These are phyloP conservation scores for Drosophila austrosaltans DNA, from an alignment of 2,888 invertebrate species.

Conservation along the genomic window DNA sequence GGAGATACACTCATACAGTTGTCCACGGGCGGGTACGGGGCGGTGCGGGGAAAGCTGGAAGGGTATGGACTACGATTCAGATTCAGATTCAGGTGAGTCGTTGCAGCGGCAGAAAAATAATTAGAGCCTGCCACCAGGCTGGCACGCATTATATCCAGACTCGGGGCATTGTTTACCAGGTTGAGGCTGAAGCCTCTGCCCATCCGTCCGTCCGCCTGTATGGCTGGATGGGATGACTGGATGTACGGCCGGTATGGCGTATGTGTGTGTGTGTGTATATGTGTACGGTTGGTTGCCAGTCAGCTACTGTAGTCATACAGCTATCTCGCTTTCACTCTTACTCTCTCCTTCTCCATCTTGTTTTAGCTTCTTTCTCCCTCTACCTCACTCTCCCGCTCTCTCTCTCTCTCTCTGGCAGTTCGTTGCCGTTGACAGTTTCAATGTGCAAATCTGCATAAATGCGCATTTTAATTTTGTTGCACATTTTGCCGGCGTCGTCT, in stretches of 20 bases:
- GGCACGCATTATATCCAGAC: slow-evolving; percentile 61
- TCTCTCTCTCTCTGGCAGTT: slow-evolving; percentile 30
- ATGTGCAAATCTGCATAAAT: slow-evolving; percentile 80
- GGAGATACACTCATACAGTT: neutral
- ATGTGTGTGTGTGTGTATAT: neutral
- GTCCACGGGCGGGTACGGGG: neutral
- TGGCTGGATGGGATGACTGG: neutral
- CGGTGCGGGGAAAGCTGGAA: neutral
- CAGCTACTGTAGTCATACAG: slow-evolving; percentile 17
- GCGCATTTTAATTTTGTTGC: slow-evolving; percentile 80
- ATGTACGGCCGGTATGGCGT: neutral
- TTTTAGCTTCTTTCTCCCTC: neutral
- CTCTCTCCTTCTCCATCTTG: neutral
- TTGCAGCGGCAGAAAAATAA: slow-evolving; percentile 73
- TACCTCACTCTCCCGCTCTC: neutral
- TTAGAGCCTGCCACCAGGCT: slow-evolving; percentile 72
- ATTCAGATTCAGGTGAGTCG: slow-evolving; percentile 59
- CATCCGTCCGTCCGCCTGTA: slow-evolving; percentile 18
- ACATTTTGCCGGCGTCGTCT: slow-evolving; percentile 78
- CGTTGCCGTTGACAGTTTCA: slow-evolving; percentile 74
- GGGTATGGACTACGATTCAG: slow-evolving; percentile 26
- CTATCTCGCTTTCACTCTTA: neutral
- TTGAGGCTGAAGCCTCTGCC: neutral
- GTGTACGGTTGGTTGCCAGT: neutral
- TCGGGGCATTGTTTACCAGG: slow-evolving; percentile 39